Base-by-base conservation (phyloP, 2,888 invertebrate species). In the Netelia inedita region DNA sequence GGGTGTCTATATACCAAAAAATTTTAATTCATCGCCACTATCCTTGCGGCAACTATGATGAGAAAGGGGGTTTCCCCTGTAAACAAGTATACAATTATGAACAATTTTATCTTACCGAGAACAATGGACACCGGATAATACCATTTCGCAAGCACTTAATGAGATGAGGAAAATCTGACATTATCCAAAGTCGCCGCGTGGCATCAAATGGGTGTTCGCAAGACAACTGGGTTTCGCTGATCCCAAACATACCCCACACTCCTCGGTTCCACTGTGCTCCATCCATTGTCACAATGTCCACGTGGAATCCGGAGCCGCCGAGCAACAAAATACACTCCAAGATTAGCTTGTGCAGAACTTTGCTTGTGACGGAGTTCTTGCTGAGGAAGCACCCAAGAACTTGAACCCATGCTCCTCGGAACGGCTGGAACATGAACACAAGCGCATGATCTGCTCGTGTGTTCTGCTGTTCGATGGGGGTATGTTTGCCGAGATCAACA, bases 241-340 rank as follows among this genome's bases (percentile, higher is more conserved):
- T 72, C 28, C 86, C 85, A 74, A 88, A 88, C n/a, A 73, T 43
- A 10, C 61, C 87, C 90, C 89, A 90, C 55, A 90, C 82, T 2
- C 73, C 83, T 65, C 88, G 71, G 72, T 90, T 90, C 88, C 90
- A 89, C 28, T 79, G 75, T 3, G 87, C 89, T 9, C 88, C 89
- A 74, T 90, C 90, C n/a, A 82, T 86, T 1, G 72, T 82, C 8
- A 89, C 83, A 6, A 72, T 85, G 80, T 89, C 86, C 0, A 89
- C 86, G 71, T 59, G 53, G 50, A 88, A 88, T 2, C 87, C 87
- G 63, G 74, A 41, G 43, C 87, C 83, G 76, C 86, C 85, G 46
- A 89, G 16, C 16, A 88, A 80, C 3, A 87, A 69, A 11, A 88
- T 23, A 23, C 23, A 23, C 23, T 23, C 23, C 23, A 23, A 23